phyloP scores from a whole-genome alignment of 2,113 vertebrate species.

The Picathartes gymnocephalus region DNA sequence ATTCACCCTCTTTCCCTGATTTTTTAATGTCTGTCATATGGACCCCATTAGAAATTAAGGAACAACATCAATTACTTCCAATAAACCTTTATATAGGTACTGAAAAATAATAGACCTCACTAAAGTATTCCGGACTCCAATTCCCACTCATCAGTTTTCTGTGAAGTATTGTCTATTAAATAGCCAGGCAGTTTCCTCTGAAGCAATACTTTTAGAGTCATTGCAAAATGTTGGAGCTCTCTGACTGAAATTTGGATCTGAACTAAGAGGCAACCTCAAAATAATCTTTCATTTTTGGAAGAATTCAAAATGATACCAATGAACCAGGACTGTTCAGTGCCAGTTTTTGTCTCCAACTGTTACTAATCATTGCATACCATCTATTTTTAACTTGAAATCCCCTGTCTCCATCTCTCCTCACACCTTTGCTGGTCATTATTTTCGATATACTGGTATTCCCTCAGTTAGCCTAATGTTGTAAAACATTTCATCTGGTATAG shows the following conservation, averaged over 20 bases:
- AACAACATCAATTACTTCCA: not conserved
- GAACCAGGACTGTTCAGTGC: not conserved
- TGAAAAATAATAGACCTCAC: not conserved
- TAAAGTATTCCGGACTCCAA: not conserved
- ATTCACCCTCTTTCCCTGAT: not conserved
- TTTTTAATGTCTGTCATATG: not conserved
- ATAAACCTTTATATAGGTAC: not conserved
- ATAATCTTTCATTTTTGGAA: not conserved
- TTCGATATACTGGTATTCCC: not conserved
- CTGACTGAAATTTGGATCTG: not conserved
- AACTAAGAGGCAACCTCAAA: constrained; percentile 1
- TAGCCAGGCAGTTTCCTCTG: not conserved
- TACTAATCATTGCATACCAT: not conserved
- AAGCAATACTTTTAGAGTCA: not conserved
- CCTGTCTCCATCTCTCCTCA: not conserved
- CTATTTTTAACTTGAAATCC: not conserved
- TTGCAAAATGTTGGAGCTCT: not conserved
- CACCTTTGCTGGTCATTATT: not conserved
- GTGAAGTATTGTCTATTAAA: not conserved
- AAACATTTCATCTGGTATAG: not conserved
- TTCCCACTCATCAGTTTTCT: not conserved
- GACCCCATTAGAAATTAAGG: not conserved
- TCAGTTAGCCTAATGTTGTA: not conserved
- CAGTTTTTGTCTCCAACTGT: not conserved
- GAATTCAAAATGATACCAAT: not conserved